Percentiles rank a stretch among this genome's conserved stretches.
phyloP scores from a whole-genome alignment of 2,888 invertebrate genomes.

The Archaeoteleia sp. region DNA sequence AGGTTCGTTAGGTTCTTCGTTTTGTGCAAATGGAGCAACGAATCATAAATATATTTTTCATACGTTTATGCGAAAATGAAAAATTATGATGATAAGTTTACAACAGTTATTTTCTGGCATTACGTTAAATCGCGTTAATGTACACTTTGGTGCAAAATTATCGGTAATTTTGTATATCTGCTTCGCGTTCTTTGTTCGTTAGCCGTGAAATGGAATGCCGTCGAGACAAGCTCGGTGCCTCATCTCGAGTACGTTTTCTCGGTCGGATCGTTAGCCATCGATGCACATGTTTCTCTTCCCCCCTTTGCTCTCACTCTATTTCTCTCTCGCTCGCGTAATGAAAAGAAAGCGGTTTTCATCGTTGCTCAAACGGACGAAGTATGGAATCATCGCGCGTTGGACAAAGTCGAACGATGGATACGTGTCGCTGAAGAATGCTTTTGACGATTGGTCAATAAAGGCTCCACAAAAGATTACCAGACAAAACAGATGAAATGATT shows the following conservation, averaged over 20 bases:
- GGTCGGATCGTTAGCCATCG: constrained; percentile 33
- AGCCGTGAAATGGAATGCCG: constrained; percentile 35
- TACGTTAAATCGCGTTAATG: constrained; percentile 17
- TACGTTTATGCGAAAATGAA: constrained; percentile 12
- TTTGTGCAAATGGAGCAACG: constrained; percentile 12
- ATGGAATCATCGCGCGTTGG: constrained; percentile 35
- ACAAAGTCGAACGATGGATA: constrained; percentile 36
- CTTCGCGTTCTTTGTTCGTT: constrained; percentile 37
- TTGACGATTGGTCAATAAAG: too few species aligned
- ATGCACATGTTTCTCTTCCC: constrained; percentile 20
- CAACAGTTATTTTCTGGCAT: constrained; percentile 14
- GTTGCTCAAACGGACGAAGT: constrained; percentile 17
- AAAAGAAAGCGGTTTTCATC: constrained; percentile 38
- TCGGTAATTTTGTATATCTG: constrained; percentile 30
- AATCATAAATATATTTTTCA: background rate
- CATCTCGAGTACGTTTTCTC: constrained; percentile 30
- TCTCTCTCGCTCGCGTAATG: constrained; percentile 25
- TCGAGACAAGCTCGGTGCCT: constrained; percentile 5
- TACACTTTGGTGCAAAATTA: constrained; percentile 18
- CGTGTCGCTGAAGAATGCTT: too few species aligned
- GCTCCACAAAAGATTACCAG: too few species aligned
- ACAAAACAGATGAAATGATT: too few species aligned
- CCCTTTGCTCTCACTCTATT: constrained; percentile 3
- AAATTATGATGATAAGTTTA: constrained; percentile 17
- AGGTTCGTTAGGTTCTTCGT: too few species aligned